Percentiles rank a stretch among this genome's conserved stretches.
These are phyloP conservation scores for Nycticebus coucang DNA, from an alignment of 2,113 vertebrate species.

Conservation along the genomic window DNA sequence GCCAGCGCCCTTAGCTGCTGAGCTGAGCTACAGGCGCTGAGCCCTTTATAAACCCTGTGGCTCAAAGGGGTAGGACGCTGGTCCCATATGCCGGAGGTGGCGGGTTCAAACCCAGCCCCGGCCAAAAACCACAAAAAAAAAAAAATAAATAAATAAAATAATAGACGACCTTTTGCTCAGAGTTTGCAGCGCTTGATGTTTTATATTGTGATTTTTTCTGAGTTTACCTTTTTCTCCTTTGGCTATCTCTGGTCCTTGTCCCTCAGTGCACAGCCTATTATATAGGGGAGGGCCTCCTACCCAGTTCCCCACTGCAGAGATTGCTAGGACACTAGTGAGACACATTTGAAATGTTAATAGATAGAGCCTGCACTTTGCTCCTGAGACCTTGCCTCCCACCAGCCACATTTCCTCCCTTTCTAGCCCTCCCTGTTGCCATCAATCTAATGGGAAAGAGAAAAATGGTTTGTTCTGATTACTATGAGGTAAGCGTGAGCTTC, in stretches of 20 bases:
- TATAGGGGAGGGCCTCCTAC: background rate
- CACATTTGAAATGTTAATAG: constrained; percentile 60
- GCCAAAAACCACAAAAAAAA: too few relatives aligned
- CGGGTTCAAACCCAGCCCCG: too few relatives aligned
- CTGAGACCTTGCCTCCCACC: background rate
- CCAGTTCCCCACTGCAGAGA: background rate
- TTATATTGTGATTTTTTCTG: background rate
- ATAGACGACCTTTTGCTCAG: background rate
- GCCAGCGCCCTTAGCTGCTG: too few relatives aligned
- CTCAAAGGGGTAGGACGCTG: too few relatives aligned
- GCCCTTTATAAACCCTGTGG: too few relatives aligned
- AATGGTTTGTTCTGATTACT: background rate
- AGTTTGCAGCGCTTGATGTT: background rate
- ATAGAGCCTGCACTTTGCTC: background rate
- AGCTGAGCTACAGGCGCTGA: too few relatives aligned
- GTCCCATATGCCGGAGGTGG: too few relatives aligned
- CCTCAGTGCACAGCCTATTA: too few relatives aligned
- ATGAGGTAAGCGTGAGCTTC: background rate
- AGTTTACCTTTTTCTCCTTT: background rate
- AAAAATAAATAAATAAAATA: too few relatives aligned
- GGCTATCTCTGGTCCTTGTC: background rate
- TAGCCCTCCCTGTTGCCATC: background rate
- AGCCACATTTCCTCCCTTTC: constrained; percentile 1
- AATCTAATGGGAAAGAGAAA: constrained; percentile 15
- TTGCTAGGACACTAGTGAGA: background rate